phyloP scores from a whole-genome alignment of 2,797 vertebrate genomes.

The Vultur gryphus region DNA sequence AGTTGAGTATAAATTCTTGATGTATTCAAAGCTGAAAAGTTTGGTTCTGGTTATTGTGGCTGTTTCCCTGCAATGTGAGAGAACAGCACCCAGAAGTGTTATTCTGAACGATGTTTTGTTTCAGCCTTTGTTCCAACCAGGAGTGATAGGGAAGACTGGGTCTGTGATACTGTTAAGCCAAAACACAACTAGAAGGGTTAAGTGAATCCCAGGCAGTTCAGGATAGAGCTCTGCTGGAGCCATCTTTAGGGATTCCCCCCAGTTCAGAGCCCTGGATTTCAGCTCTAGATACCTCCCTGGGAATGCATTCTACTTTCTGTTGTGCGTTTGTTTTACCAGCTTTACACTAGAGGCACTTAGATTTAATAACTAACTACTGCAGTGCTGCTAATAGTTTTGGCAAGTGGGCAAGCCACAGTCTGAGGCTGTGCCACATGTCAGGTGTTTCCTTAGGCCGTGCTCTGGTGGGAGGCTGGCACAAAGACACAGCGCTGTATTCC shows the following conservation, averaged over 20 bases:
- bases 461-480: not conserved
- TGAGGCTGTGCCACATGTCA: not conserved
- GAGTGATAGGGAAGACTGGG: not conserved
- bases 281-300: not conserved
- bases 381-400: not conserved
- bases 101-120: not conserved
- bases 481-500: not conserved
- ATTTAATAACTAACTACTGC: not conserved
- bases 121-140: not conserved
- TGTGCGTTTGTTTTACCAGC: not conserved
- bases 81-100: slow-evolving; percentile 28
- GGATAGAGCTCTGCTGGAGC: not conserved
- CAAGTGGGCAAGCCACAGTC: not conserved
- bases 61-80: slow-evolving; percentile 33
- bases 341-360: not conserved
- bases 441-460: not conserved
- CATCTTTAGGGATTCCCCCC: not conserved
- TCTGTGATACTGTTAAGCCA: not conserved
- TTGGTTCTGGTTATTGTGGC: slow-evolving; percentile 24
- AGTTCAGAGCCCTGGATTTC: not conserved
- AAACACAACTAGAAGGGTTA: not conserved
- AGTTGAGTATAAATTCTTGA: slow-evolving; percentile 78
- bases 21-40: slow-evolving; percentile 69
- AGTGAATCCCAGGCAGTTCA: not conserved
- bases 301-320: not conserved